These are phyloP conservation scores for Protobothrops flavoviridis DNA, from an alignment of 2,113 vertebrate species.

Conservation along the genomic window DNA sequence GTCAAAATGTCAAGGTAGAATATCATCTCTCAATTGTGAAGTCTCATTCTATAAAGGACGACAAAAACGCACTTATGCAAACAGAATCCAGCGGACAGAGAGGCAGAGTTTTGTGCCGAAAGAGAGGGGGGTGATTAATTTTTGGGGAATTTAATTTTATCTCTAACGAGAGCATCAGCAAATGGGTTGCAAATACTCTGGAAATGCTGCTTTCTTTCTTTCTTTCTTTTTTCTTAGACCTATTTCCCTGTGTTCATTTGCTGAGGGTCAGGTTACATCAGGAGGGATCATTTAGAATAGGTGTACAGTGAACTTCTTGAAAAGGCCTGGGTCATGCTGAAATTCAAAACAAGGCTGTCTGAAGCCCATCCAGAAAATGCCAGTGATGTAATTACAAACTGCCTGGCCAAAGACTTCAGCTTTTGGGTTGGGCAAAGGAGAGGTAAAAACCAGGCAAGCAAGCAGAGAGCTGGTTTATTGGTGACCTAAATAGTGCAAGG, in stretches of 20 bases:
- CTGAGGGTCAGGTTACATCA: not conserved
- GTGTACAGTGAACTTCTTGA: not conserved
- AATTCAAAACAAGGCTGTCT: slow-evolving; percentile 51
- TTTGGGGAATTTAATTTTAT: not conserved
- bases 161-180: not conserved
- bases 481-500: not conserved
- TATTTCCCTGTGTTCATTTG: not conserved
- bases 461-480: not conserved
- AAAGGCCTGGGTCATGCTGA: slow-evolving; percentile 39
- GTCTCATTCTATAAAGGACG: slow-evolving; percentile 6
- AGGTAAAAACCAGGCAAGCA: not conserved
- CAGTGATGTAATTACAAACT: slow-evolving; percentile 66
- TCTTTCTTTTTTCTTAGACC: not conserved
- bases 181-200: not conserved
- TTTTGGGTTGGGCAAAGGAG: slow-evolving; percentile 1
- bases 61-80: not conserved
- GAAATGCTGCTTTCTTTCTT: not conserved
- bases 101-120: too few species aligned
- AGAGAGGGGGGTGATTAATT: not conserved
- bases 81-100: not conserved
- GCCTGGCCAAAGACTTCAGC: slow-evolving; percentile 9
- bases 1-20: slow-evolving; percentile 50
- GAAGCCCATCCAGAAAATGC: slow-evolving; percentile 26
- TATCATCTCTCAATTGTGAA: slow-evolving; percentile 60
- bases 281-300: not conserved